Evolutionary conservation across 2,113 vertebrate genomes (phyloP).

Genomic region (Columbina picui): DNA sequence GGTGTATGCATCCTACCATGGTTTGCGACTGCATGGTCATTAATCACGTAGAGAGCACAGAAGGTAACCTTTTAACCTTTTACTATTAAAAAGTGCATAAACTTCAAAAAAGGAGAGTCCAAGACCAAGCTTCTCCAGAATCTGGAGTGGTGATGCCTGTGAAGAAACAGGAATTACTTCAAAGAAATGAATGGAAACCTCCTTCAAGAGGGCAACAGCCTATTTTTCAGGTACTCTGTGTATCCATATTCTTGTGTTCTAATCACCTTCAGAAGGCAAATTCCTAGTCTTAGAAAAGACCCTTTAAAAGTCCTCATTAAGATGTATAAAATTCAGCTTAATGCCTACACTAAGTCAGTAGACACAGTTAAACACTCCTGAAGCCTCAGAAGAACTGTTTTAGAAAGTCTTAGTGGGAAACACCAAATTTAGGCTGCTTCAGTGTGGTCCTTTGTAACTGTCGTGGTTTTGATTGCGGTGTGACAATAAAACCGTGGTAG

Average conservation of each 20-base stretch:
- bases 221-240: slow-evolving; percentile 25
- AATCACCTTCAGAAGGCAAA: neutral
- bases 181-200: slow-evolving; percentile 67
- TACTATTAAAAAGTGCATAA: slow-evolving; percentile 54
- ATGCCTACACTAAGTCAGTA: neutral
- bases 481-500: too few relatives aligned
- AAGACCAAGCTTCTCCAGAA: slow-evolving; percentile 28
- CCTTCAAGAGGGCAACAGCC: slow-evolving; percentile 48
- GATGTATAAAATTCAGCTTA: neutral
- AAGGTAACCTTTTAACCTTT: neutral
- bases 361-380: neutral
- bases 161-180: slow-evolving; percentile 45
- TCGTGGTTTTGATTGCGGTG: too few relatives aligned
- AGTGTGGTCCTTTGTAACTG: neutral
- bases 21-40: neutral
- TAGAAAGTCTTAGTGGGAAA: neutral
- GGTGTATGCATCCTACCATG: neutral
- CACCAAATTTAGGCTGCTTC: neutral
- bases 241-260: neutral
- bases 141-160: slow-evolving; percentile 25
- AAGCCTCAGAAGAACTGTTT: neutral
- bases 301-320: neutral
- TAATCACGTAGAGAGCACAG: rapidly evolving
- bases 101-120: slow-evolving; percentile 48
- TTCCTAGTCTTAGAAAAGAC: neutral